Base-by-base conservation (phyloP, 2,888 invertebrate species). In the Athalia circularis region DNA sequence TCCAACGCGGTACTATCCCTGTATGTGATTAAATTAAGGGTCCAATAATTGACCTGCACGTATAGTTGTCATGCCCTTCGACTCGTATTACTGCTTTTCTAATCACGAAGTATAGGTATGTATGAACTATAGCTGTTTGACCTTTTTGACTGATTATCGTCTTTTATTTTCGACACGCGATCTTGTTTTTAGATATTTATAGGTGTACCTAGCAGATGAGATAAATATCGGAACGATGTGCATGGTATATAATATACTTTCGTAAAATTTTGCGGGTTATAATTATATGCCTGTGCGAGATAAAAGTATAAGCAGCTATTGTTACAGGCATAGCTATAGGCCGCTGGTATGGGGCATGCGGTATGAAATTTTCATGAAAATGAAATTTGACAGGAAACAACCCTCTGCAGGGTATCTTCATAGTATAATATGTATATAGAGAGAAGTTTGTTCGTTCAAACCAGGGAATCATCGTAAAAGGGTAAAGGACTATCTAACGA, bases 401-500 rank as follows among this genome's bases (percentile, higher is more conserved):
- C 72, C 79, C 74, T 77, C 81, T 79, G 48, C n/a, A n/a, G n/a
- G 43, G 47, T 75, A 72, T 47, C 0, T n/a, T 3, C 77, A 78
- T 77, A 72, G 29, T 29, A 29, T 29, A 29, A 29, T 29, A 29
- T 29, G 29, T 29, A 29, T 29, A 29, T 29, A 29, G 29, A 0
- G 29, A 29, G 29, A 29, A 29, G 29, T 29, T 29, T 2, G 79
- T 67, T 80, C 77, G 78, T 77, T 77, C 70, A 77, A 77, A 72
- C 78, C 79, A 75, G 79, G 78, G 80, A 83, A 83, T 83, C 81
- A 83, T 83, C 82, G 81, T 83, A 82, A 82, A 83, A 80, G 80
- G 81, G 81, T 81, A 81, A 83, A 82, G 79, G 79, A 82, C 80
- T 80, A 80, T 83, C 79, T 72, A 72, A 80, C 79, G 80, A 82